Evolutionary conservation across 2,888 invertebrate genomes (phyloP).

Genomic region (Ectemnius lituratus): DNA sequence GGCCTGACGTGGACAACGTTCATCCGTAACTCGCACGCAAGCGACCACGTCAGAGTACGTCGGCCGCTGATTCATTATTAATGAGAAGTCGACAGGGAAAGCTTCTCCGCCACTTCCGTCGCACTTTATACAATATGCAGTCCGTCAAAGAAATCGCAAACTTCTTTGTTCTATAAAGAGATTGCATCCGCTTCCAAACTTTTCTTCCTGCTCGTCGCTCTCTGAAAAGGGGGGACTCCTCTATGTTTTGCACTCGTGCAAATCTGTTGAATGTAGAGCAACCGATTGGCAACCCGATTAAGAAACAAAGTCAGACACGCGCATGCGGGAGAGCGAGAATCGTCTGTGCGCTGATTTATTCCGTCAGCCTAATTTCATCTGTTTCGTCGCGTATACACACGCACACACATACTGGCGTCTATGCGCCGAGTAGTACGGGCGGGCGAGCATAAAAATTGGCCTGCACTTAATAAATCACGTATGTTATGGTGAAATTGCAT

Average conservation of each 20-base stretch:
- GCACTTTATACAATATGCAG: background rate
- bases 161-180: no score
- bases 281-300: no score
- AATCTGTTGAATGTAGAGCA: no score
- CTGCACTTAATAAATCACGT: conserved; percentile 44
- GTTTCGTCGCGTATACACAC: background rate
- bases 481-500: conserved; percentile 55
- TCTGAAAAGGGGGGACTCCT: background rate
- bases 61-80: conserved; percentile 59
- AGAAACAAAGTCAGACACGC: no score
- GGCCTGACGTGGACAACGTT: conserved; percentile 56
- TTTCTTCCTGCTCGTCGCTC: background rate
- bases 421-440: background rate
- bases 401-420: background rate
- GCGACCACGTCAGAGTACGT: conserved; percentile 60
- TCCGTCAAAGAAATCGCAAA: background rate
- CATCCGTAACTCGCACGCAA: conserved; percentile 37
- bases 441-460: conserved; percentile 38
- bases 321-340: no score
- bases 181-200: background rate
- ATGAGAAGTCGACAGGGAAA: conserved; percentile 32
- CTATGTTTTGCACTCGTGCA: no score
- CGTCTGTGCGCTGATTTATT: background rate
- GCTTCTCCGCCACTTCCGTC: conserved; percentile 22
- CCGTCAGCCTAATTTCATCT: conserved; percentile 18